phyloP scores from a whole-genome alignment of 2,888 invertebrate genomes.

The Biston stratarius region DNA sequence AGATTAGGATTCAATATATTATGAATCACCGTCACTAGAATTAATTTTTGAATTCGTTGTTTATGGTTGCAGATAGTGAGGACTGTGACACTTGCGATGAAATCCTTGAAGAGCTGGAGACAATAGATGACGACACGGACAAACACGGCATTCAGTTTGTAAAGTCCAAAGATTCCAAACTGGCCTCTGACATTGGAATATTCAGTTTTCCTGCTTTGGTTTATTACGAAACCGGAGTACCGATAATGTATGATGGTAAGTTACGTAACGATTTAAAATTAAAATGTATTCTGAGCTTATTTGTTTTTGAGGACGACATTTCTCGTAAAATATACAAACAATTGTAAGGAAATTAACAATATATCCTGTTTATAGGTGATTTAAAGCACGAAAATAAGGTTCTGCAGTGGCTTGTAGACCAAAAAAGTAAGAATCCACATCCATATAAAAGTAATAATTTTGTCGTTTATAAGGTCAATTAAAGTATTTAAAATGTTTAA shows the following conservation, averaged over 20 bases:
- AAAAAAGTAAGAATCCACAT: constrained; percentile 96
- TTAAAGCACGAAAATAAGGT: constrained; percentile 97
- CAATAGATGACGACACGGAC: constrained; percentile 96
- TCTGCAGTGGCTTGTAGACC: constrained; percentile 97
- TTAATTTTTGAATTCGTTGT: too few relatives aligned
- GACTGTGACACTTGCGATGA: constrained; percentile 94
- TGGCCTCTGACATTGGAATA: constrained; percentile 96
- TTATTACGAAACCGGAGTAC: constrained; percentile 97
- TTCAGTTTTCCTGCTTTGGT: constrained; percentile 96
- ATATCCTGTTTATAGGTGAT: constrained; percentile 92
- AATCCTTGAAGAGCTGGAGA: constrained; percentile 95
- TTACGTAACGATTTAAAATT: constrained; percentile 30
- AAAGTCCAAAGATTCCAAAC: constrained; percentile 95
- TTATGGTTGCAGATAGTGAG: constrained; percentile 89
- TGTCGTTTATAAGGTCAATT: constrained; percentile 53
- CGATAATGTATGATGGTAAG: constrained; percentile 98
- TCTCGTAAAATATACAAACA: constrained; percentile 13
- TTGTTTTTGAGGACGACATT: constrained; percentile 1
- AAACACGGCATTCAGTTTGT: constrained; percentile 97
- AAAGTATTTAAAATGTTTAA: constrained; percentile 58
- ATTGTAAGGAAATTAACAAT: constrained; percentile 51
- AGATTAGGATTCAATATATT: too few relatives aligned
- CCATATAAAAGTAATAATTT: constrained; percentile 66
- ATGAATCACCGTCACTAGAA: too few relatives aligned
- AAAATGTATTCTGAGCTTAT: constrained; percentile 5